Percentiles rank a stretch among this genome's conserved stretches.
Evolutionary conservation across 2,113 vertebrate species (phyloP).

Genomic region (Bufo bufo): DNA sequence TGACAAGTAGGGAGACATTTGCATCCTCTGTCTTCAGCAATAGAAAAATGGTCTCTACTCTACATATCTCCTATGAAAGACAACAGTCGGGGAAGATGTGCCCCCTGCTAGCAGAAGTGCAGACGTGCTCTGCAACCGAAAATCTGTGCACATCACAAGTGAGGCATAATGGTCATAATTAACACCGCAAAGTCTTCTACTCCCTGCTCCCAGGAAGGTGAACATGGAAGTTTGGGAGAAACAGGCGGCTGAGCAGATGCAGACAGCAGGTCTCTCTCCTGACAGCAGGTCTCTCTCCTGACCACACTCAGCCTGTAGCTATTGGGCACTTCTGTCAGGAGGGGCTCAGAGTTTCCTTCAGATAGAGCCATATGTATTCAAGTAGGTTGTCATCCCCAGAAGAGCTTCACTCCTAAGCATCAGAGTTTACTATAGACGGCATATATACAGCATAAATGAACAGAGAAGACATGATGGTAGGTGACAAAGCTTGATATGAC

Average conservation of each 20-base stretch:
- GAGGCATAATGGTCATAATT: conserved; percentile 31
- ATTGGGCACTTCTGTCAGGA: neutral
- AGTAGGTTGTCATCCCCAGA: neutral
- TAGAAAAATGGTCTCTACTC: conserved; percentile 15
- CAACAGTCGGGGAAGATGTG: neutral
- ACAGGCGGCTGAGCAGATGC: conserved; percentile 1
- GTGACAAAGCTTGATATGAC: no score
- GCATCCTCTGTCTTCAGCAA: neutral
- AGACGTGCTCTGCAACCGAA: conserved; percentile 12
- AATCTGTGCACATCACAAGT: conserved; percentile 10
- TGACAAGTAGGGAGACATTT: conserved; percentile 30
- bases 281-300: conserved; percentile 4
- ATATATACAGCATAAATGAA: no score
- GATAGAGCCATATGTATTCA: neutral
- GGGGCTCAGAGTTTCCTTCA: neutral
- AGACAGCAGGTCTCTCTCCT: neutral
- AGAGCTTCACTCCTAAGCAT: neutral
- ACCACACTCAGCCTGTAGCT: neutral
- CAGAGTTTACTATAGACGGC: neutral
- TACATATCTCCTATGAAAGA: neutral
- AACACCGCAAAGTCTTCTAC: conserved; percentile 1
- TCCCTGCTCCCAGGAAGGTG: neutral
- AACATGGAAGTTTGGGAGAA: conserved; percentile 10
- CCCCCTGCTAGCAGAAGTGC: conserved; percentile 13
- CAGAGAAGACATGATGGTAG: no score